These are phyloP conservation scores for Bubalus kerabau DNA, from an alignment of 2,113 vertebrate species.

Conservation along the genomic window DNA sequence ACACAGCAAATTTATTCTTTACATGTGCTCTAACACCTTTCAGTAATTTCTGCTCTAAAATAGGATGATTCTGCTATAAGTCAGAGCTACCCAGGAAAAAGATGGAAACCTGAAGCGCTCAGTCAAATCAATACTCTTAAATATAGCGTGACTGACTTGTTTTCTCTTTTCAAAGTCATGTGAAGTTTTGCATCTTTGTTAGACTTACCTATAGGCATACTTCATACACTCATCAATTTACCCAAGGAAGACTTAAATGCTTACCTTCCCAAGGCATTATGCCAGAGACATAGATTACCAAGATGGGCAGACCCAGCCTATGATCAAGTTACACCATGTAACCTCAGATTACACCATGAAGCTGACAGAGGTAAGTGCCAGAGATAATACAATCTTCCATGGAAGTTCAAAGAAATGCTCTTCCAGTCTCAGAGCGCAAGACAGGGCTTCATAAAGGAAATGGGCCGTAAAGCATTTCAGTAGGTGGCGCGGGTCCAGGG, in stretches of 20 bases:
- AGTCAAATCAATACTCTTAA: not conserved
- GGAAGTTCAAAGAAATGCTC: not conserved
- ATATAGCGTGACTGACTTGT: not conserved
- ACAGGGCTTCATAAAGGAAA: not conserved
- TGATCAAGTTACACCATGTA: not conserved
- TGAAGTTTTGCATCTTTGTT: not conserved
- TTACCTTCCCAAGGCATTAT: not conserved
- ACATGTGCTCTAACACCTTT: not conserved
- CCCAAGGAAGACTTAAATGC: not conserved
- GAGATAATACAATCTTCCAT: not conserved
- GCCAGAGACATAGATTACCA: not conserved
- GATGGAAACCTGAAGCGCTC: not conserved
- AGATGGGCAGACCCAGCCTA: not conserved
- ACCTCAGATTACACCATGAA: not conserved
- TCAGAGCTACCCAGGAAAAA: not conserved
- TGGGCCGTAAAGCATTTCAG: not conserved
- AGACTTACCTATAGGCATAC: not conserved
- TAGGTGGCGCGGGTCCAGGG: rapidly evolving
- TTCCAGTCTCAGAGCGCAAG: not conserved
- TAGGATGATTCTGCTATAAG: not conserved
- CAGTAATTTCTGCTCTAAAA: not conserved
- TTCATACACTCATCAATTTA: not conserved
- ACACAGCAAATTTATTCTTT: not conserved
- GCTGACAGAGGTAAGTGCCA: not conserved
- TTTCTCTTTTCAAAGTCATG: not conserved